Percentiles rank a stretch among this genome's conserved stretches.
Conservation (phyloP, 2,888 invertebrate species). For the Plebejus melissa region DNA sequence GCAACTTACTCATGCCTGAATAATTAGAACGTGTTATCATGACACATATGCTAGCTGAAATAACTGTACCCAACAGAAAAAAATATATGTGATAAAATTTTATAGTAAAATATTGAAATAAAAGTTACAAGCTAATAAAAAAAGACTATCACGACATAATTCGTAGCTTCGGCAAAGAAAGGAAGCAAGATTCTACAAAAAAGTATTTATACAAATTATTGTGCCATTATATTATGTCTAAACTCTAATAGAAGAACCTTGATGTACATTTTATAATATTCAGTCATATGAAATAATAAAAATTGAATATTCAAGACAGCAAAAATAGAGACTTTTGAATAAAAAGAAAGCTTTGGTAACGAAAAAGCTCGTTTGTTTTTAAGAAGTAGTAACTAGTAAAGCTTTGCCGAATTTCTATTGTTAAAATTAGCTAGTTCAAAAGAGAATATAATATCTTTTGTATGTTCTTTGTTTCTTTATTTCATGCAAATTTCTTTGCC, state of each 20-base stretch:
- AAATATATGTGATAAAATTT: neutral
- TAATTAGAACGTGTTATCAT: constrained; percentile 25
- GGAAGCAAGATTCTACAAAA: too few species aligned
- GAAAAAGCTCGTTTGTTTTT: constrained; percentile 22
- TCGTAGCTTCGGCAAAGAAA: too few species aligned
- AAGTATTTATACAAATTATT: too few species aligned
- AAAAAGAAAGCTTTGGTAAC: constrained; percentile 11
- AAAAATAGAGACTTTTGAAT: constrained; percentile 1
- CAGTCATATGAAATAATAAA: neutral
- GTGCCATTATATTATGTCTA: neutral
- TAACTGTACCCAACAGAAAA: constrained; percentile 3
- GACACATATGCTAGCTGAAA: constrained; percentile 3
- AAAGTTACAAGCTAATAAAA: too few species aligned
- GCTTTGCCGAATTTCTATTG: constrained; percentile 28
- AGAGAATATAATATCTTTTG: constrained; percentile 27
- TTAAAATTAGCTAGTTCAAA: constrained; percentile 29
- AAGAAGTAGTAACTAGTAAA: constrained; percentile 24
- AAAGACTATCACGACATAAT: too few species aligned
- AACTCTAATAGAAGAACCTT: neutral
- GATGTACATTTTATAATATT: neutral
- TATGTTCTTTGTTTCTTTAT: constrained; percentile 27
- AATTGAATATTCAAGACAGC: constrained; percentile 8
- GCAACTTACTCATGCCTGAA: constrained; percentile 37
- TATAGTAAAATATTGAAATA: too few species aligned
- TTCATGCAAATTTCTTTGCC: constrained; percentile 27